These are phyloP conservation scores for Atlantisia rogersi DNA, from an alignment of 2,113 vertebrate genomes.

Conservation along the genomic window DNA sequence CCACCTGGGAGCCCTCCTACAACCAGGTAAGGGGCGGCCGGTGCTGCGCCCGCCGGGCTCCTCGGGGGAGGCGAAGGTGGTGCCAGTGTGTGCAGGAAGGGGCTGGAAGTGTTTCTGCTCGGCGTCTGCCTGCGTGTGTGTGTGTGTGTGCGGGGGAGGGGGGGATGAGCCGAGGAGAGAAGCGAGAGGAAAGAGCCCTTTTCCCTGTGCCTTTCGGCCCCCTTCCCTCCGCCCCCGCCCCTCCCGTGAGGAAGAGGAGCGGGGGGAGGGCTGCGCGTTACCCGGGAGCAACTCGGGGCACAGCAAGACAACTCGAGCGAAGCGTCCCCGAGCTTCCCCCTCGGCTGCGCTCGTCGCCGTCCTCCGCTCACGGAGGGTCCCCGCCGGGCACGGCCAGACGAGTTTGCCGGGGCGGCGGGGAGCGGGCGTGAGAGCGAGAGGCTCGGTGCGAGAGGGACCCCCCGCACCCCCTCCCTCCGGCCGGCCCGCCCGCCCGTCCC, in stretches of 20 bases:
- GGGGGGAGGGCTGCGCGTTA: neutral
- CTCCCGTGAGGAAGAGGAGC: neutral
- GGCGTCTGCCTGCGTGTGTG: neutral
- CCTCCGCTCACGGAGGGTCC: neutral
- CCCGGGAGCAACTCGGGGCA: slow-evolving; percentile 63
- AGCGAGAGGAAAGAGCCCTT: neutral
- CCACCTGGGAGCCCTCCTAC: slow-evolving; percentile 92
- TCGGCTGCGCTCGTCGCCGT: slow-evolving; percentile 29
- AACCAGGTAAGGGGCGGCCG: slow-evolving; percentile 87
- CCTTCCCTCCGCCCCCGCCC: neutral
- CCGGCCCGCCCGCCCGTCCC: neutral
- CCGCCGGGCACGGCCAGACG: neutral
- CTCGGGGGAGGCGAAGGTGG: neutral
- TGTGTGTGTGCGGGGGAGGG: no score
- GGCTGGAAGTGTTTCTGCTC: neutral
- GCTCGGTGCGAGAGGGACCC: neutral
- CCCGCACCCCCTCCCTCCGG: neutral
- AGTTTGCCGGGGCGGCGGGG: neutral
- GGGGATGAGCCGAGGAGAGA: neutral
- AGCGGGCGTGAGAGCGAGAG: neutral
- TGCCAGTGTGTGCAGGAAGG: neutral
- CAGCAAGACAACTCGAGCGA: slow-evolving; percentile 60
- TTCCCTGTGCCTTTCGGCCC: neutral
- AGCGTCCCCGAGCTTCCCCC: slow-evolving; percentile 54
- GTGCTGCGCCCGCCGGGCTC: slow-evolving; percentile 4